Evolutionary conservation across 2,888 invertebrate species (phyloP).

Genomic region (Lapara coniferarum): DNA sequence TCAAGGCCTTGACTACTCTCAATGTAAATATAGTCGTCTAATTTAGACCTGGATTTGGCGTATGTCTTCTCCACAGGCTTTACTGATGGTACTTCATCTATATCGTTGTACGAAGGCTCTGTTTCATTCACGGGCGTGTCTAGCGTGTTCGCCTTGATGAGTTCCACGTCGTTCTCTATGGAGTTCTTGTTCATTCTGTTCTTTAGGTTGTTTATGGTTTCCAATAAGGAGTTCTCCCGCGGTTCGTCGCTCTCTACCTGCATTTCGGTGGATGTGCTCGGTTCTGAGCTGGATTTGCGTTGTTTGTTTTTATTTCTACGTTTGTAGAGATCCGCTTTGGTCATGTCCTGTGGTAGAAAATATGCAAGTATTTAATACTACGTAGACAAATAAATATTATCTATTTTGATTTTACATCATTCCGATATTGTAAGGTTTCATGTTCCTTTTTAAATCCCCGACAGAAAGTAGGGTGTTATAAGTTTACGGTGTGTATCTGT

Average conservation of each 20-base stretch:
- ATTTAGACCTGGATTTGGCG: slow-evolving; percentile 67
- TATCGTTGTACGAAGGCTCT: slow-evolving; percentile 56
- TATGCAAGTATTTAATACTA: neutral
- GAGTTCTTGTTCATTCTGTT: slow-evolving; percentile 68
- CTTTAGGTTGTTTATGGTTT: slow-evolving; percentile 65
- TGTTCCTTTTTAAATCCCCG: no score
- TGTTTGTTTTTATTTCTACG: slow-evolving; percentile 74
- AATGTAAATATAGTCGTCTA: slow-evolving; percentile 75
- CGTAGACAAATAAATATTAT: no score
- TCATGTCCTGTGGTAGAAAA: slow-evolving; percentile 68
- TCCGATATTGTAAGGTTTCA: no score
- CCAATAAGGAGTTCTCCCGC: slow-evolving; percentile 54
- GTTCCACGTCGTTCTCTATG: slow-evolving; percentile 72
- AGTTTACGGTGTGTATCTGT: no score
- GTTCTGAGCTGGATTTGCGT: slow-evolving; percentile 60
- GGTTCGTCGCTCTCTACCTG: slow-evolving; percentile 45
- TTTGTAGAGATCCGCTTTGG: slow-evolving; percentile 77
- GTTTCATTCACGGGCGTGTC: slow-evolving; percentile 62
- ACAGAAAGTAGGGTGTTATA: no score
- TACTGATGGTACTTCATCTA: slow-evolving; percentile 66
- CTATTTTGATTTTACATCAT: no score
- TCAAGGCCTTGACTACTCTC: slow-evolving; percentile 71
- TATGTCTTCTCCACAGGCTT: slow-evolving; percentile 77
- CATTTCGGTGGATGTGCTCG: slow-evolving; percentile 51
- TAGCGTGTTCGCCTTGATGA: slow-evolving; percentile 70